Evolutionary conservation across 2,888 invertebrate species (phyloP).

Genomic region (Caradrina kadenii): DNA sequence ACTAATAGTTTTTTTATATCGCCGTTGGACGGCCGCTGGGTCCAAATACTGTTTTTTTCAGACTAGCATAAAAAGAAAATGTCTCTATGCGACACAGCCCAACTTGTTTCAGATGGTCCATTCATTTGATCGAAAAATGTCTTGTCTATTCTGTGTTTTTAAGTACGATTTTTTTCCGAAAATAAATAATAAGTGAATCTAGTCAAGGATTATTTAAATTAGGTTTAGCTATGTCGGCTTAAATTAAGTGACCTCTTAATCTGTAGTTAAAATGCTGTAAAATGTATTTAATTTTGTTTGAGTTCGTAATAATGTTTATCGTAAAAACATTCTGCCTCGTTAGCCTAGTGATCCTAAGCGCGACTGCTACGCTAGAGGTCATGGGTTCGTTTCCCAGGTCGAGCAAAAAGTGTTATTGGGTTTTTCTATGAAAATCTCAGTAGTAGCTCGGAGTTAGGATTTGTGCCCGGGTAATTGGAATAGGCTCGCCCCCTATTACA

Average conservation of each 20-base stretch:
- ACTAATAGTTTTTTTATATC: conserved; percentile 24
- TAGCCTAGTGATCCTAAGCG: too few species aligned
- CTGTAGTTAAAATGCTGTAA: not conserved
- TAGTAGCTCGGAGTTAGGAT: too few species aligned
- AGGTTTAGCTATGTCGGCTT: not conserved
- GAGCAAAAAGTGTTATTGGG: too few species aligned
- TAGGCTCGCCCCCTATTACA: too few species aligned
- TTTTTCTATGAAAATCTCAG: too few species aligned
- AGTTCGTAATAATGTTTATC: not conserved
- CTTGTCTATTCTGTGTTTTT: too few species aligned
- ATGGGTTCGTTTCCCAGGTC: too few species aligned
- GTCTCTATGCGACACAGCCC: conserved; percentile 15
- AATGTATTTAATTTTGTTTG: conserved; percentile 1
- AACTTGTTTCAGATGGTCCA: conserved; percentile 1
- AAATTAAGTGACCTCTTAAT: not conserved
- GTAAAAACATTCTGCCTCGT: not conserved
- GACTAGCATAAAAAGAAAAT: conserved; percentile 14
- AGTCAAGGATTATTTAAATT: not conserved
- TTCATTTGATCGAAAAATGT: not conserved
- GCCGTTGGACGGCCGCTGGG: conserved; percentile 1
- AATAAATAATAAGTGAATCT: not conserved
- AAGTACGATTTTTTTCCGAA: too few species aligned
- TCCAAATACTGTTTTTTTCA: conserved; percentile 32
- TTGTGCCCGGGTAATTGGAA: too few species aligned
- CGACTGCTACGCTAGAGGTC: too few species aligned